Evolutionary conservation across 2,888 invertebrate genomes (phyloP).

Genomic region (Xylota sylvarum): DNA sequence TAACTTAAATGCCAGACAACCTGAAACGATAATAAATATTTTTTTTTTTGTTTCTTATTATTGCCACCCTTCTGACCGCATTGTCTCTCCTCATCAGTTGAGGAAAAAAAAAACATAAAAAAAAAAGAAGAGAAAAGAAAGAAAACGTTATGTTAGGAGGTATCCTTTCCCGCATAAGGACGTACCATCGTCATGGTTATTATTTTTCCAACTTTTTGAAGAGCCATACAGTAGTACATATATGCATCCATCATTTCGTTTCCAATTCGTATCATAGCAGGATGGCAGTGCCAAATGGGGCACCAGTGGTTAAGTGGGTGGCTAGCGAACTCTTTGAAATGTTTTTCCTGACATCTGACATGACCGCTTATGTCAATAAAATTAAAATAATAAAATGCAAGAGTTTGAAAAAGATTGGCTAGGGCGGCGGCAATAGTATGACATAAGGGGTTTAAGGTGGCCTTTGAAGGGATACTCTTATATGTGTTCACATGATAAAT

Average conservation of each 20-base stretch:
- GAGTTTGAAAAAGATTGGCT: neutral
- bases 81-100: constrained; percentile 55
- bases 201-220: constrained; percentile 10
- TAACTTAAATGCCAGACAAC: constrained; percentile 66
- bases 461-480: constrained; percentile 1
- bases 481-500: neutral
- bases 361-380: constrained; percentile 72
- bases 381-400: constrained; percentile 40
- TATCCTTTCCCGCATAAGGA: constrained; percentile 35
- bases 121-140: constrained; percentile 2
- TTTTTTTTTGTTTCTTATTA: constrained; percentile 25
- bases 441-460: neutral
- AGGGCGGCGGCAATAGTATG: neutral
- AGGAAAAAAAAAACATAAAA: too few relatives aligned
- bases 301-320: constrained; percentile 67
- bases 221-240: constrained; percentile 7
- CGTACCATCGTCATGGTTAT: neutral
- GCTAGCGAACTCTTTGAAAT: constrained; percentile 45
- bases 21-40: constrained; percentile 69
- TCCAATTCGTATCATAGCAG: constrained; percentile 45
- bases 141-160: constrained; percentile 33
- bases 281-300: constrained; percentile 66
- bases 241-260: constrained; percentile 62
- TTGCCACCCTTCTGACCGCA: constrained; percentile 31
- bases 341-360: constrained; percentile 70